Evolutionary conservation across 1,140 invertebrate genomes (phyloP).

Genomic region (Brachionus plicatilis): DNA sequence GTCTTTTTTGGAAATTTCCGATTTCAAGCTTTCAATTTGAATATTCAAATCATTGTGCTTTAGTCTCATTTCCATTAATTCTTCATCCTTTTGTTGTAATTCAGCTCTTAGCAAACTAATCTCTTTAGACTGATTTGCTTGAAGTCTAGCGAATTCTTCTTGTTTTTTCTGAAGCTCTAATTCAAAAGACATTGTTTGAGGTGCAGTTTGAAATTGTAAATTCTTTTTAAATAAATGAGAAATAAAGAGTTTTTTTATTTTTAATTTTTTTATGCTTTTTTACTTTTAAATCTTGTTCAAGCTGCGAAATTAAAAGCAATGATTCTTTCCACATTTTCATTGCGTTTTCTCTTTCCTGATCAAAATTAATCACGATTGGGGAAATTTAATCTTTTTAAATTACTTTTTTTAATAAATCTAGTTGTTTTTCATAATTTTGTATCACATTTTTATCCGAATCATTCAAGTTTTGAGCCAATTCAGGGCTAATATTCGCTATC

Average conservation of each 20-base stretch:
- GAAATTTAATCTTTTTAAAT: not conserved
- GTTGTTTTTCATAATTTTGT: conserved; percentile 31
- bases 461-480: not conserved
- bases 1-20: conserved; percentile 27
- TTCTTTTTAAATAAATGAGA: not conserved
- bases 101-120: conserved; percentile 15
- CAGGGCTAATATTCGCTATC: not conserved
- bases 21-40: conserved; percentile 26
- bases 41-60: conserved; percentile 17
- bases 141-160: conserved; percentile 11
- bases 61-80: conserved; percentile 7
- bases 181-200: conserved; percentile 35
- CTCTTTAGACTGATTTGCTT: conserved; percentile 8
- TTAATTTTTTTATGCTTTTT: not conserved
- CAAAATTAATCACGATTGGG: not conserved
- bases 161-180: conserved; percentile 22
- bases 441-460: conserved; percentile 18
- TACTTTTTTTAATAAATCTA: conserved; percentile 38
- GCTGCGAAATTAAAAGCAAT: conserved; percentile 7
- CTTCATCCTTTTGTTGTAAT: conserved; percentile 23
- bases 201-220: conserved; percentile 37
- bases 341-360: conserved; percentile 39
- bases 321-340: conserved; percentile 34
- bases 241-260: not conserved
- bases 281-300: conserved; percentile 39